These are phyloP conservation scores for Seira sanloemensis DNA, from an alignment of 2,888 invertebrate genomes.

Conservation along the genomic window DNA sequence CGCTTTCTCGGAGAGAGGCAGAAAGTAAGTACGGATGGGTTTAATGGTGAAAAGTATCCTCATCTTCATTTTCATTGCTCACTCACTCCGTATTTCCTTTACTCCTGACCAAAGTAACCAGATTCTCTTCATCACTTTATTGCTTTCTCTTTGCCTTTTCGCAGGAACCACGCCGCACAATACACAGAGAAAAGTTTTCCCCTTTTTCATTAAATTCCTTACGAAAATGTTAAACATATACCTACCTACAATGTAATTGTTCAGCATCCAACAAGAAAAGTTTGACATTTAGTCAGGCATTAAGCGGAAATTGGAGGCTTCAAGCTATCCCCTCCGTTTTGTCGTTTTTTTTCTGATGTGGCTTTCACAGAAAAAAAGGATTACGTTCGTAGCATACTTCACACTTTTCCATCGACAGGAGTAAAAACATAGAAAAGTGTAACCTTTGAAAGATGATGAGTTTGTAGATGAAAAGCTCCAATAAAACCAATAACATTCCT, in stretches of 20 bases:
- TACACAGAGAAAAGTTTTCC: neutral
- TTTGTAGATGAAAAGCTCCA: neutral
- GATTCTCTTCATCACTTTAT: slow-evolving; percentile 15
- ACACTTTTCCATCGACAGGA: neutral
- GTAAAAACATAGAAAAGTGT: neutral
- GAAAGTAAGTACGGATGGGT: slow-evolving; percentile 27
- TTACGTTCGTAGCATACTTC: neutral
- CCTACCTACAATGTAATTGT: too few relatives aligned
- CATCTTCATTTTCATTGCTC: slow-evolving; percentile 49
- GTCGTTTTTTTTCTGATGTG: neutral
- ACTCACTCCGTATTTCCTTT: neutral
- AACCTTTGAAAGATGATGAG: neutral
- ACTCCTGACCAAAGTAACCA: neutral
- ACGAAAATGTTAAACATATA: too few relatives aligned
- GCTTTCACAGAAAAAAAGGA: neutral
- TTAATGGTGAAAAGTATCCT: slow-evolving; percentile 50
- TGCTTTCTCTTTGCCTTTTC: slow-evolving; percentile 15
- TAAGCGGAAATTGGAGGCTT: slow-evolving; percentile 54
- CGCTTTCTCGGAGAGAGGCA: too few relatives aligned
- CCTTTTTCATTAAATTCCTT: slow-evolving; percentile 22
- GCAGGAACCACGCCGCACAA: neutral
- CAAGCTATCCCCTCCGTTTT: slow-evolving; percentile 18
- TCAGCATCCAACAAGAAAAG: neutral
- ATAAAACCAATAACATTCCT: neutral
- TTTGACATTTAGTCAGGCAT: slow-evolving; percentile 40